Evolutionary conservation across 2,888 invertebrate genomes (phyloP).

Genomic region (Spisula solida): DNA sequence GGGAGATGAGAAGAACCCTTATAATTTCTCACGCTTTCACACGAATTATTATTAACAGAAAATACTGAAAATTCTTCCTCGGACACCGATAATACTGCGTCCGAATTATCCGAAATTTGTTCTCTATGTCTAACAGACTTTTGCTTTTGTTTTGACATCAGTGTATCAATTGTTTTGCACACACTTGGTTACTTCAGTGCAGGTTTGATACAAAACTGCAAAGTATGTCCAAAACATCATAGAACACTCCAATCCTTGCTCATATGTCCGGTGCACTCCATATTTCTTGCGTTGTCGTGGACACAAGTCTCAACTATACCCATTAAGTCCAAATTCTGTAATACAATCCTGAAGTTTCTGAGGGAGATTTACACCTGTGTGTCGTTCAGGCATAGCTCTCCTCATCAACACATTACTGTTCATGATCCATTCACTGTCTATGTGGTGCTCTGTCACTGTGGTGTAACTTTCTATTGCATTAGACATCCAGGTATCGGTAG

Average conservation of each 20-base stretch:
- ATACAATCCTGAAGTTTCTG: neutral
- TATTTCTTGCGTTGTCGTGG: slow-evolving; percentile 54
- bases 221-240: slow-evolving; percentile 34
- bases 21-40: no score
- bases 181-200: slow-evolving; percentile 6
- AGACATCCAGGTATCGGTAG: slow-evolving; percentile 50
- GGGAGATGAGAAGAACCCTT: no score
- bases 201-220: slow-evolving; percentile 46
- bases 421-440: slow-evolving; percentile 19
- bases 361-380: slow-evolving; percentile 27
- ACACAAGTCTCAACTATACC: slow-evolving; percentile 31
- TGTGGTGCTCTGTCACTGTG: neutral
- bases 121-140: no score
- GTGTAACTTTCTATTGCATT: slow-evolving; percentile 40
- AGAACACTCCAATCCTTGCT: slow-evolving; percentile 32
- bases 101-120: no score
- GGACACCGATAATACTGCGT: no score
- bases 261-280: slow-evolving; percentile 14
- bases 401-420: slow-evolving; percentile 37
- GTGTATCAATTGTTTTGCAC: no score
- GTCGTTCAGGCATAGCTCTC: neutral
- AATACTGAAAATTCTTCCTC: no score
- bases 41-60: no score
- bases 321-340: slow-evolving; percentile 9
- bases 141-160: no score